Conservation (phyloP, 1,140 invertebrate genomes). For the Diuraphis noxia region DNA sequence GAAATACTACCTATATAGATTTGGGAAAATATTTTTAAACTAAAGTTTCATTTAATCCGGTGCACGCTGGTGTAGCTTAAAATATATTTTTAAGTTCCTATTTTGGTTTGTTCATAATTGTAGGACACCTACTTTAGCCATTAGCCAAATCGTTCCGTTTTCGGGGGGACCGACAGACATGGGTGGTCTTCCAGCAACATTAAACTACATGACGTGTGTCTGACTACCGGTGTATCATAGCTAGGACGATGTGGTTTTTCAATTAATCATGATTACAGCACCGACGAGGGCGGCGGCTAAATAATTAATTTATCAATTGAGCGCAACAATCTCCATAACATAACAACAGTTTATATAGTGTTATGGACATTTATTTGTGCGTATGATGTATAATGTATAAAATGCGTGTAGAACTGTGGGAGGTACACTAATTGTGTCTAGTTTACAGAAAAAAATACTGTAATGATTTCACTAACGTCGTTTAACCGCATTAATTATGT, state of each 20-base stretch:
- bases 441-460: not conserved
- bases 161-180: not conserved
- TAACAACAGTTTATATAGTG: not conserved
- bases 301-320: constrained; percentile 27
- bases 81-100: too few relatives aligned
- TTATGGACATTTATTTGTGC: not conserved
- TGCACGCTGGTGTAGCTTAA: not conserved
- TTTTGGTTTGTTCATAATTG: not conserved
- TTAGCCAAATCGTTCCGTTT: not conserved
- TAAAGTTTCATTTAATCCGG: not conserved
- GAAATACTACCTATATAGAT: not conserved
- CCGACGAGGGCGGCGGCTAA: not conserved
- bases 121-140: not conserved
- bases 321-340: not conserved
- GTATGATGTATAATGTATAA: not conserved
- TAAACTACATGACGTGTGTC: not conserved
- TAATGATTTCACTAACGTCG: not conserved
- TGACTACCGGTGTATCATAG: not conserved
- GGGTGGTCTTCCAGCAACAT: not conserved
- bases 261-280: not conserved
- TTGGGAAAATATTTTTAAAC: too few relatives aligned
- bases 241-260: not conserved
- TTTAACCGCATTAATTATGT: not conserved
- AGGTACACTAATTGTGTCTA: not conserved
- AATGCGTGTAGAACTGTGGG: not conserved